A percentile compares a stretch with the other conserved stretches of the same genome.
These are phyloP conservation scores for Agrochola litura DNA, from an alignment of 2,888 invertebrate genomes.

Conservation along the genomic window DNA sequence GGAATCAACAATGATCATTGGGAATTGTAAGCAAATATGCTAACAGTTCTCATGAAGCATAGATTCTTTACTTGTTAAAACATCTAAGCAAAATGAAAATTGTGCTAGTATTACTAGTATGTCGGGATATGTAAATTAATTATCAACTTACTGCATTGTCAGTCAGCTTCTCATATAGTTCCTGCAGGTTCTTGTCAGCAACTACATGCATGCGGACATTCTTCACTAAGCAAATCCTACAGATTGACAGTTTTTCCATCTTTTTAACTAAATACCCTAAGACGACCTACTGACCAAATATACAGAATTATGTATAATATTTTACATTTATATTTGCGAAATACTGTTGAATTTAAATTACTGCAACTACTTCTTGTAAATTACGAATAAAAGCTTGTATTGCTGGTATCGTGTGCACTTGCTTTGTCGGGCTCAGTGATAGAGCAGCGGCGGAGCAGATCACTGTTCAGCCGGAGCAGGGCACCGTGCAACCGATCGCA, in stretches of 20 bases:
- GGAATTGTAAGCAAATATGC: too few relatives aligned
- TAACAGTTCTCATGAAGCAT: too few relatives aligned
- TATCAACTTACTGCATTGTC: slow-evolving; percentile 68
- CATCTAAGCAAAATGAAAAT: too few relatives aligned
- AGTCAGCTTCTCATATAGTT: slow-evolving; percentile 75
- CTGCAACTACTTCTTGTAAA: background rate
- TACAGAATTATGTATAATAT: too few relatives aligned
- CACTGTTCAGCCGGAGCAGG: background rate
- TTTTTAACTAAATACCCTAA: too few relatives aligned
- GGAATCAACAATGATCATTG: too few relatives aligned
- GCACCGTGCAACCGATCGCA: background rate
- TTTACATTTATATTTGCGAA: too few relatives aligned
- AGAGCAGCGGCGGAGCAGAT: background rate
- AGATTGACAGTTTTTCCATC: slow-evolving; percentile 25
- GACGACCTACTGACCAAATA: too few relatives aligned
- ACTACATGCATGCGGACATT: slow-evolving; percentile 68
- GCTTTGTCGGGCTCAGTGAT: background rate
- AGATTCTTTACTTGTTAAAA: too few relatives aligned
- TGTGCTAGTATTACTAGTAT: too few relatives aligned
- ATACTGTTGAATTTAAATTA: background rate
- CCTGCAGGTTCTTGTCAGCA: slow-evolving; percentile 69
- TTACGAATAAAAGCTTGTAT: background rate
- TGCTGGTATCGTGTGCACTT: background rate
- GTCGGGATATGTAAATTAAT: background rate
- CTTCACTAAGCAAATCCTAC: slow-evolving; percentile 74